Percentiles rank a stretch among this genome's conserved stretches.
These are phyloP conservation scores for Sitobion miscanthi DNA, from an alignment of 1,140 invertebrate genomes.

Conservation along the genomic window DNA sequence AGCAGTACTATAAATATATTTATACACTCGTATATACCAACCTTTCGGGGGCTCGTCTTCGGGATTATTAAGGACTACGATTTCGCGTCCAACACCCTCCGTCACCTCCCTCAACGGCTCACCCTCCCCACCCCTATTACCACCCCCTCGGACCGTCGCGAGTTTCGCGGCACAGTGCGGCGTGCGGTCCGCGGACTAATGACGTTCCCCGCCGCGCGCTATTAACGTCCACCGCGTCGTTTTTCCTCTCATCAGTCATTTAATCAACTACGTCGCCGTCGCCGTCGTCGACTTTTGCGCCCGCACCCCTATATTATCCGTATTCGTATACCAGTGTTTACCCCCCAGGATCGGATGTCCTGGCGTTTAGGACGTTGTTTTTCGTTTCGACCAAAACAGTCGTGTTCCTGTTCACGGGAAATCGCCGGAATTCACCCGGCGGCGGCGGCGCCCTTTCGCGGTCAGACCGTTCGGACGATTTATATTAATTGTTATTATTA, in stretches of 20 bases:
- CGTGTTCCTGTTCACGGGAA: too few relatives aligned
- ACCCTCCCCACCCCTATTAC: background rate
- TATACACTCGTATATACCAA: background rate
- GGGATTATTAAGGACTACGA: background rate
- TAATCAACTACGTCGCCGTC: conserved; percentile 35
- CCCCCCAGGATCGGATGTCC: background rate
- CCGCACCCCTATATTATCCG: background rate
- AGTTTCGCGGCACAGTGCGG: background rate
- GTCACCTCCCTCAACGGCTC: too few relatives aligned
- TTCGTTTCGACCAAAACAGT: background rate
- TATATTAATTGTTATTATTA: too few relatives aligned
- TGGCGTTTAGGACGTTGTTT: background rate
- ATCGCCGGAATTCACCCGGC: too few relatives aligned
- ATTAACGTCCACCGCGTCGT: background rate
- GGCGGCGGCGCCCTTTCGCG: background rate
- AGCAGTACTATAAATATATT: background rate
- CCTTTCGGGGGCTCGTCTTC: background rate
- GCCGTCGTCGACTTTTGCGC: background rate
- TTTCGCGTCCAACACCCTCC: background rate
- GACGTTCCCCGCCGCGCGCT: background rate
- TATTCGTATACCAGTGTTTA: background rate
- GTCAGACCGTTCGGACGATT: background rate
- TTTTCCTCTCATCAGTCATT: conserved; percentile 46
- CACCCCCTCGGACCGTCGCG: background rate
- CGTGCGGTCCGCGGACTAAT: background rate